Evolutionary conservation across 2,113 vertebrate species (phyloP), one percentile per base, ranked within the genome.

Genomic region (Gnathonemus echidnorhynchus): DNA sequence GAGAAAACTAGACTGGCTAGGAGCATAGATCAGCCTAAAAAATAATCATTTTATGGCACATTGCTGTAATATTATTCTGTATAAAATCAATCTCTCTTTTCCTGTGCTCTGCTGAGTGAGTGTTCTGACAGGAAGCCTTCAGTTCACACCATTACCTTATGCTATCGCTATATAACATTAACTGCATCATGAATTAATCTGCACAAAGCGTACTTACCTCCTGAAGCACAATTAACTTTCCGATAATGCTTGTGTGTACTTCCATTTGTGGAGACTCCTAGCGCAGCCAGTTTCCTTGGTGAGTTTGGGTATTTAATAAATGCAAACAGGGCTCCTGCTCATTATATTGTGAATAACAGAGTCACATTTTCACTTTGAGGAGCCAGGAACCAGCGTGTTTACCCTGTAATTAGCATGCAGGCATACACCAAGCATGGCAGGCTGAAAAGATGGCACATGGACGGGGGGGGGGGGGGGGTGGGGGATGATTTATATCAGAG

Each of bases 101-200:
- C 74, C 74, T 42, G 31, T 80, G 35, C 35, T 42, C 13, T 80
- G 70, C 31, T 19, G 70, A 5, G 13, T 21, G 21, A 84, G 66
- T 66, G 15, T 77, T 85, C 49, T 1, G 31, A 74, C 85, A 87
- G 46, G 48, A 49, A 50, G n/a, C 35, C 24, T 58, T 88, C 45
- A 35, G 45, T 88, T 88, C 87, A 88, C 27, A 66, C 42, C 62
- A 31, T 90, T 56, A 80, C 9, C 77, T 58, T 56, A 96, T 27
- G 24, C 27, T 5, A 31, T 48, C 95, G 94, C 95, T 96, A 95
- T 52, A 97, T 96, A 95, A 96, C 95, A 96, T 97, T 96, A 96
- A 96, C 96, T 96, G 95, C 96, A 96, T 96, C 96, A 95, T 95
- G 96, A 97, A 97, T 97, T 95, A 96, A 97, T 96, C 96, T 95